These are phyloP conservation scores for Daphoenositta chrysoptera DNA, from an alignment of 2,113 vertebrate species.

Conservation along the genomic window DNA sequence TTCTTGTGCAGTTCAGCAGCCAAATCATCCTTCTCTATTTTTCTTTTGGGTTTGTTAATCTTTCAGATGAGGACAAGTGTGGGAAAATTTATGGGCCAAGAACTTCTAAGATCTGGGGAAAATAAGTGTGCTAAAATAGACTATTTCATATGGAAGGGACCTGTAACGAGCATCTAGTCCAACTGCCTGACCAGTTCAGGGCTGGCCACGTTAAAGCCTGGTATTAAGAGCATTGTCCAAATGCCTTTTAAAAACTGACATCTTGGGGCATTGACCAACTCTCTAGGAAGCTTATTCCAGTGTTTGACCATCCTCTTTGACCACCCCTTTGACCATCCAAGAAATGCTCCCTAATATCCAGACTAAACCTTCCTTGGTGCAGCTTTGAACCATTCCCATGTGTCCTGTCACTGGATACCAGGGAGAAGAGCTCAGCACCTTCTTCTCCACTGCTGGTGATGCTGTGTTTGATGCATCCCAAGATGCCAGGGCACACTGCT, in stretches of 20 bases:
- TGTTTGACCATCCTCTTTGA: background rate
- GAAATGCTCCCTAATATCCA: background rate
- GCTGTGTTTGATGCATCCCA: background rate
- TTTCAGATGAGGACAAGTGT: background rate
- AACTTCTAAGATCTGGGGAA: background rate
- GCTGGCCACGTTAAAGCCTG: background rate
- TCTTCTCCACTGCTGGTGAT: background rate
- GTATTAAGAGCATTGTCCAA: background rate
- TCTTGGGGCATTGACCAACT: background rate
- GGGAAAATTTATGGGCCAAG: background rate
- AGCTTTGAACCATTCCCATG: background rate
- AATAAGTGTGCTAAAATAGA: background rate
- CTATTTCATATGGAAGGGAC: background rate
- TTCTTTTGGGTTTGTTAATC: background rate
- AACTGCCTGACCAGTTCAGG: background rate
- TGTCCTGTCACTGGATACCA: background rate
- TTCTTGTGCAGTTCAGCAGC: background rate
- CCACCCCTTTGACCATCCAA: too few species aligned
- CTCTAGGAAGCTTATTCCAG: background rate
- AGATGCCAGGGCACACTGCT: background rate
- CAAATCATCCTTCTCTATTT: background rate
- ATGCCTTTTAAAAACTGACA: background rate
- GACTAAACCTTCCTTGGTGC: background rate
- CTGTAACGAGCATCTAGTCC: accelerated
- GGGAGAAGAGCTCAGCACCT: background rate